Evolutionary conservation across 2,888 invertebrate genomes (phyloP).

Genomic region (Ganaspis brasiliensis): DNA sequence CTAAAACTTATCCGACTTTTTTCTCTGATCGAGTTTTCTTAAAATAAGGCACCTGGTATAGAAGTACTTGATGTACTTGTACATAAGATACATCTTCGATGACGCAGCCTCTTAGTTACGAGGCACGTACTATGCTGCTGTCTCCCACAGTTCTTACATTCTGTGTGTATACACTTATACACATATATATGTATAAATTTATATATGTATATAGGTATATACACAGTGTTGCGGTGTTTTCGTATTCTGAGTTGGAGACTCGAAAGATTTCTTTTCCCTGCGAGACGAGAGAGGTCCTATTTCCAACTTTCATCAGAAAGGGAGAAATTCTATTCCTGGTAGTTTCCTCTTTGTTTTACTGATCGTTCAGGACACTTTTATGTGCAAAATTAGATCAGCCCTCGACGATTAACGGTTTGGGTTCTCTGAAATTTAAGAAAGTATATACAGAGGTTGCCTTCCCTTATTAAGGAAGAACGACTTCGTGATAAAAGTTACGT

Average conservation of each 20-base stretch:
- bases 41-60: background rate
- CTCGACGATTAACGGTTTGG: slow-evolving; percentile 21
- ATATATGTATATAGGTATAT: too few species aligned
- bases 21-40: slow-evolving; percentile 23
- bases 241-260: slow-evolving; percentile 28
- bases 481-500: slow-evolving; percentile 33
- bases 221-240: slow-evolving; percentile 7
- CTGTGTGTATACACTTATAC: slow-evolving; percentile 48
- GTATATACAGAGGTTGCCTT: slow-evolving; percentile 21
- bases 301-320: background rate
- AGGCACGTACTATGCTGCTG: slow-evolving; percentile 71
- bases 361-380: slow-evolving; percentile 14
- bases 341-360: slow-evolving; percentile 10
- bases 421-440: slow-evolving; percentile 27
- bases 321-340: slow-evolving; percentile 8
- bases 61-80: slow-evolving; percentile 40
- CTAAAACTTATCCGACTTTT: slow-evolving; percentile 6
- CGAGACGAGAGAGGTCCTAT: slow-evolving; percentile 2
- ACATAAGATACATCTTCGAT: slow-evolving; percentile 59
- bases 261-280: slow-evolving; percentile 17
- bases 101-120: slow-evolving; percentile 70
- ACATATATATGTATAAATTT: too few species aligned
- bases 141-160: slow-evolving; percentile 69
- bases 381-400: slow-evolving; percentile 32
- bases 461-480: slow-evolving; percentile 19